These are phyloP conservation scores for Smutsia temminckii DNA, from an alignment of 2,797 vertebrate species.

Conservation along the genomic window DNA sequence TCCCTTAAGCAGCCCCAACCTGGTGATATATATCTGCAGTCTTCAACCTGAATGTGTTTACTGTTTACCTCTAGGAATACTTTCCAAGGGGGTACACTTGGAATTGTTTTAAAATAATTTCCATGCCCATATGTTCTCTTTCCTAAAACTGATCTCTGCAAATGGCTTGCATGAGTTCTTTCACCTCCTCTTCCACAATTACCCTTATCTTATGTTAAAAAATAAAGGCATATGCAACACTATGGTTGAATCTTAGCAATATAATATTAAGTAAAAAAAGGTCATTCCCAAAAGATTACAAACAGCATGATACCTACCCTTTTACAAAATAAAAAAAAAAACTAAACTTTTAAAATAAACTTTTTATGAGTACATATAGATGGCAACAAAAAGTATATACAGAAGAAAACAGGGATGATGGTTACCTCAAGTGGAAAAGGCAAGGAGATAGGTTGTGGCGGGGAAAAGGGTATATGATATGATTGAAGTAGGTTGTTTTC, in stretches of 20 bases:
- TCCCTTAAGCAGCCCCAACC: slow-evolving; percentile 52
- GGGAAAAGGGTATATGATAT: slow-evolving; percentile 48
- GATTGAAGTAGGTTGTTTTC: slow-evolving; percentile 70
- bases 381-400: slow-evolving; percentile 75
- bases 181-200: slow-evolving; percentile 54
- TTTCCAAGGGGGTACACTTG: slow-evolving; percentile 23
- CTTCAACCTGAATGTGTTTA: slow-evolving; percentile 48
- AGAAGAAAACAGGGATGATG: slow-evolving; percentile 66
- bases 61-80: slow-evolving; percentile 41
- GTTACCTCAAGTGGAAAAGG: slow-evolving; percentile 58
- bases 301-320: slow-evolving; percentile 69
- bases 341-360: slow-evolving; percentile 59
- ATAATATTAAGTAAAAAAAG: slow-evolving; percentile 58
- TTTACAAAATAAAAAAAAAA: slow-evolving; percentile 72
- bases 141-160: slow-evolving; percentile 36
- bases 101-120: slow-evolving; percentile 35
- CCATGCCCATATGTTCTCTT: neutral
- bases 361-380: slow-evolving; percentile 74
- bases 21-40: slow-evolving; percentile 12
- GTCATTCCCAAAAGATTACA: slow-evolving; percentile 72
- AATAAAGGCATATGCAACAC: slow-evolving; percentile 71
- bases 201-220: slow-evolving; percentile 57
- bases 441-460: slow-evolving; percentile 35
- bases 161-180: slow-evolving; percentile 49
- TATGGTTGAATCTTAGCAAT: slow-evolving; percentile 70